Conservation (phyloP, 2,797 vertebrate species). For the Cirrhinus mrigala region DNA sequence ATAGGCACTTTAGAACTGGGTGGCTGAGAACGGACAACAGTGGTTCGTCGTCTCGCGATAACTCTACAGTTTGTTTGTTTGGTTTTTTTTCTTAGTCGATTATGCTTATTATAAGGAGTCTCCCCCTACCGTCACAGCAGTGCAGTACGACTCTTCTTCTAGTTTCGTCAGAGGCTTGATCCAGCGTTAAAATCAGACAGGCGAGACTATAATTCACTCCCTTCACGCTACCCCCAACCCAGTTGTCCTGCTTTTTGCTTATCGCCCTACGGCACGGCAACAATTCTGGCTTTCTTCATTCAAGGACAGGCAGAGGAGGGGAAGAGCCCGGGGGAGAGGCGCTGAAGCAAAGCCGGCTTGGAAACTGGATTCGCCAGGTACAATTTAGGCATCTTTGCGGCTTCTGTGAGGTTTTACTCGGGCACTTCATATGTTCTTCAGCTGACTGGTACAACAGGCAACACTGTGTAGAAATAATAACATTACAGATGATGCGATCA, state of each 20-base stretch:
- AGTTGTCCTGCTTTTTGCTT: slow-evolving; percentile 22
- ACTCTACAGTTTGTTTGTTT: slow-evolving; percentile 22
- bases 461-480: neutral
- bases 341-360: slow-evolving; percentile 48
- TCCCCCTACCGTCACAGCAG: slow-evolving; percentile 58
- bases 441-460: neutral
- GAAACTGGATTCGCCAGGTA: slow-evolving; percentile 62
- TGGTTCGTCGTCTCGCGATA: slow-evolving; percentile 65
- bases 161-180: slow-evolving; percentile 36
- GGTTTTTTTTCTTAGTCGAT: slow-evolving; percentile 34
- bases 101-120: slow-evolving; percentile 61
- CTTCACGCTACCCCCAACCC: slow-evolving; percentile 7
- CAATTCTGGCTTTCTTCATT: slow-evolving; percentile 51
- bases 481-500: neutral
- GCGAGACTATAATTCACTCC: slow-evolving; percentile 42
- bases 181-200: slow-evolving; percentile 50
- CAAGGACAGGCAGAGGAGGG: slow-evolving; percentile 60
- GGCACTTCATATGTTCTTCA: slow-evolving; percentile 9
- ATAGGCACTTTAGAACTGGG: neutral
- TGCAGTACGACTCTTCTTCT: slow-evolving; percentile 42
- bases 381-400: slow-evolving; percentile 39
- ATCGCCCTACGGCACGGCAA: slow-evolving; percentile 27
- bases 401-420: neutral
- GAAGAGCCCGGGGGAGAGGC: slow-evolving; percentile 45
- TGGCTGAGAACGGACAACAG: neutral